phyloP scores from a whole-genome alignment of 2,888 invertebrate genomes.

The Parnassius mnemosyne region DNA sequence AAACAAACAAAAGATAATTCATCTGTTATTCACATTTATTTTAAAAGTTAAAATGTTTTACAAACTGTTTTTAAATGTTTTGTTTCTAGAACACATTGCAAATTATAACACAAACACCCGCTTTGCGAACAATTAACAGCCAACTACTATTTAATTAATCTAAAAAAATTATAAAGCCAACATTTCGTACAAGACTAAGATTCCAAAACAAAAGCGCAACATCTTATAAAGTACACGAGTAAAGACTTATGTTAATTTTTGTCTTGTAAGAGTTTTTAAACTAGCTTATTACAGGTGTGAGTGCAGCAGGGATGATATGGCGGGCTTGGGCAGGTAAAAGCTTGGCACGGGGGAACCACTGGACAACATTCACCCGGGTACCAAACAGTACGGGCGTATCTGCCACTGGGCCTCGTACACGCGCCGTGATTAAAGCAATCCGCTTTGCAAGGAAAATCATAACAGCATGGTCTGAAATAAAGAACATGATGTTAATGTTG shows the following conservation, averaged over 20 bases:
- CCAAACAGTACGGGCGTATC: conserved; percentile 68
- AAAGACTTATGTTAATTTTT: not conserved
- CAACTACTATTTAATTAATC: too few relatives aligned
- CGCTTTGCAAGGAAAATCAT: conserved; percentile 73
- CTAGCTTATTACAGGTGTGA: conserved; percentile 65
- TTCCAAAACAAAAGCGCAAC: not conserved
- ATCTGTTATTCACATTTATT: not conserved
- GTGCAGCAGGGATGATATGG: conserved; percentile 71
- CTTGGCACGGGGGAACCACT: conserved; percentile 64
- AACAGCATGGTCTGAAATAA: conserved; percentile 64
- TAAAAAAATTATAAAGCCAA: too few relatives aligned
- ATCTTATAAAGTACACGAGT: not conserved
- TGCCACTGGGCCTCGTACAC: conserved; percentile 66
- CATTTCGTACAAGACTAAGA: not conserved
- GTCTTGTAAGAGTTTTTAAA: conserved; percentile 35
- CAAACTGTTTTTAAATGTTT: not conserved
- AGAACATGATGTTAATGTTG: conserved; percentile 3
- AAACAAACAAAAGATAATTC: conserved; percentile 5
- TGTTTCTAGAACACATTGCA: not conserved
- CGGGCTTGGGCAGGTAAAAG: conserved; percentile 71
- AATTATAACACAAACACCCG: not conserved
- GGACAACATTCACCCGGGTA: conserved; percentile 71
- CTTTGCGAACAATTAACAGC: not conserved
- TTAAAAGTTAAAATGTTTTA: not conserved
- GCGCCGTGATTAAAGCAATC: conserved; percentile 73